A percentile compares a stretch with the other conserved stretches of the same genome.
Evolutionary conservation across 2,113 vertebrate genomes (phyloP).

Genomic region (Oreochromis tanganicae): DNA sequence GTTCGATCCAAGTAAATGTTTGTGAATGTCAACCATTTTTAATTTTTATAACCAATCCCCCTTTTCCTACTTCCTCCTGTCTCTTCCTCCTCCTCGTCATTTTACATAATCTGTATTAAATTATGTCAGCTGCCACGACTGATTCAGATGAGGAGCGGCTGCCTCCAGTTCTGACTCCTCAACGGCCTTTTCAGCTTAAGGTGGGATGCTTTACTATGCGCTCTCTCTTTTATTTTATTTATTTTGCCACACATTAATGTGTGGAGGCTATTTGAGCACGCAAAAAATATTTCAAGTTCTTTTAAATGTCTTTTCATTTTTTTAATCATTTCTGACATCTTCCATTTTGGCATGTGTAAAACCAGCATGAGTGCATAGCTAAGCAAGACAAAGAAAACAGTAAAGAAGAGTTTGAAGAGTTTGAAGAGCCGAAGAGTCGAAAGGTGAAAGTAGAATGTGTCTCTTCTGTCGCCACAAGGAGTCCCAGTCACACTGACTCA

Average conservation of each 20-base stretch:
- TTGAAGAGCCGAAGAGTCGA: not conserved
- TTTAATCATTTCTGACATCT: not conserved
- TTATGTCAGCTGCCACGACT: not conserved
- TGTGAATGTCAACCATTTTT: not conserved
- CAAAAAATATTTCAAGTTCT: not conserved
- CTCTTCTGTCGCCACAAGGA: fast-evolving
- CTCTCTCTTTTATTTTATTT: not conserved
- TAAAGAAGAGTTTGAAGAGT: not conserved
- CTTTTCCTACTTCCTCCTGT: not conserved
- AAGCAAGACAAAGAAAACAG: fast-evolving
- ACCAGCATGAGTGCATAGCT: not conserved
- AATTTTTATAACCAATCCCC: not conserved
- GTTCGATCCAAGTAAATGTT: not conserved
- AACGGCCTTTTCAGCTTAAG: not conserved
- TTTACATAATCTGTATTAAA: not conserved
- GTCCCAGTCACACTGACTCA: not conserved
- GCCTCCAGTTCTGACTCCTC: not conserved
- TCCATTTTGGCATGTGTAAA: not conserved
- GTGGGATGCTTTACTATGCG: not conserved
- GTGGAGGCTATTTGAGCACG: not conserved
- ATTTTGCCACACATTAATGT: not conserved
- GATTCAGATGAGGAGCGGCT: not conserved
- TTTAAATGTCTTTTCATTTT: not conserved
- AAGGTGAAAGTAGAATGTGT: not conserved
- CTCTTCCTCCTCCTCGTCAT: not conserved